These are phyloP conservation scores for Chlamydotis undulata DNA, from an alignment of 2,113 vertebrate species.

Conservation along the genomic window DNA sequence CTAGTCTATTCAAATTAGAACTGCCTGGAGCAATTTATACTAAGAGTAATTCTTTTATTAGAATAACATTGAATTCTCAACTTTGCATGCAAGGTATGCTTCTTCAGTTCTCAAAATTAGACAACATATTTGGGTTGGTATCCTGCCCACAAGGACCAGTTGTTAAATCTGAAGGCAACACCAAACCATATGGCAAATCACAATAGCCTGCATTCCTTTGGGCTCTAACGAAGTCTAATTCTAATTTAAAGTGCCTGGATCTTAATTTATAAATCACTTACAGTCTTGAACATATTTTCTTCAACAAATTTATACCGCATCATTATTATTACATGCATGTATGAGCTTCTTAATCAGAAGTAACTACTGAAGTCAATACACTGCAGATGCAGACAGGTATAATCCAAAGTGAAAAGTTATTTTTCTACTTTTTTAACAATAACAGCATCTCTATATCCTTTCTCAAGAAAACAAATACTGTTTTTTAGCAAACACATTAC, in stretches of 20 bases:
- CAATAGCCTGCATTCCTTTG: background rate
- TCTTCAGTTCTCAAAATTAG: background rate
- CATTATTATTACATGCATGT: background rate
- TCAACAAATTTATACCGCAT: background rate
- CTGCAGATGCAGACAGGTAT: background rate
- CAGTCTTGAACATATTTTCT: background rate
- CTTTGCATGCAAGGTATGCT: background rate
- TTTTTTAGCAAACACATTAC: background rate
- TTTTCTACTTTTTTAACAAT: background rate
- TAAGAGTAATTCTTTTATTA: background rate
- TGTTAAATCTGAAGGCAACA: background rate
- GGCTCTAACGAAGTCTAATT: background rate
- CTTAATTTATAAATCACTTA: background rate
- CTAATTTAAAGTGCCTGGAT: background rate
- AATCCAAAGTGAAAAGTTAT: background rate
- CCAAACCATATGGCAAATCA: background rate
- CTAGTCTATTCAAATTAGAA: background rate
- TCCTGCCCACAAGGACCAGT: background rate
- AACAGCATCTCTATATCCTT: background rate
- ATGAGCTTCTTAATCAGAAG: background rate
- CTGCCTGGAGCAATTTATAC: background rate
- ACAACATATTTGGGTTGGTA: background rate
- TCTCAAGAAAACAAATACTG: background rate
- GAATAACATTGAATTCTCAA: background rate
- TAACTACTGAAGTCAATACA: background rate